Conservation (phyloP, 2,113 vertebrate genomes). For the Glaucomys volans region DNA sequence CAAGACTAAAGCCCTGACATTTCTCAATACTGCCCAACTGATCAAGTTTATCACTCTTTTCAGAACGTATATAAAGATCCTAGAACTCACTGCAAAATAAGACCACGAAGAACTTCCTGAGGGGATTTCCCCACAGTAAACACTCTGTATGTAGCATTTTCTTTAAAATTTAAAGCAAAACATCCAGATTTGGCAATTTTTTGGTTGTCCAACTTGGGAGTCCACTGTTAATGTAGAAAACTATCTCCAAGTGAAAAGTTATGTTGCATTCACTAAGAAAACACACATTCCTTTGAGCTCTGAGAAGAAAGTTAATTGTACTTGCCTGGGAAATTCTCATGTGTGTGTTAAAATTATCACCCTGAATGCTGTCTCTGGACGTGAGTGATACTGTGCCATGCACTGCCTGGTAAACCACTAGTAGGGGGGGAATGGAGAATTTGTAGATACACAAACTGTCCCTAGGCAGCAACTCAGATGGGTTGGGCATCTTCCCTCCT, state of each 20-base stretch:
- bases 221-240: constrained; percentile 33
- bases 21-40: background rate
- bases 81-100: background rate
- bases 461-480: background rate
- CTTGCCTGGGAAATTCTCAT: constrained; percentile 27
- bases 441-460: background rate
- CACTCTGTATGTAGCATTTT: background rate
- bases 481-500: background rate
- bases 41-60: background rate
- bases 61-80: background rate
- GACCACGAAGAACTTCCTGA: background rate
- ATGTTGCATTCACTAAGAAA: constrained; percentile 11
- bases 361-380: background rate
- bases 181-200: background rate
- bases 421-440: background rate
- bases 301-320: background rate
- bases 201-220: background rate
- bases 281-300: constrained; percentile 1
- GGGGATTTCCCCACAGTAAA: background rate
- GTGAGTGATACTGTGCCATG: background rate
- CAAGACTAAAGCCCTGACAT: background rate
- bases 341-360: background rate
- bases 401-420: background rate
- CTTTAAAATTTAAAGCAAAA: constrained; percentile 15
- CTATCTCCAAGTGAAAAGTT: background rate